phyloP scores from a whole-genome alignment of 2,113 vertebrate species.

The Pagrus major region DNA sequence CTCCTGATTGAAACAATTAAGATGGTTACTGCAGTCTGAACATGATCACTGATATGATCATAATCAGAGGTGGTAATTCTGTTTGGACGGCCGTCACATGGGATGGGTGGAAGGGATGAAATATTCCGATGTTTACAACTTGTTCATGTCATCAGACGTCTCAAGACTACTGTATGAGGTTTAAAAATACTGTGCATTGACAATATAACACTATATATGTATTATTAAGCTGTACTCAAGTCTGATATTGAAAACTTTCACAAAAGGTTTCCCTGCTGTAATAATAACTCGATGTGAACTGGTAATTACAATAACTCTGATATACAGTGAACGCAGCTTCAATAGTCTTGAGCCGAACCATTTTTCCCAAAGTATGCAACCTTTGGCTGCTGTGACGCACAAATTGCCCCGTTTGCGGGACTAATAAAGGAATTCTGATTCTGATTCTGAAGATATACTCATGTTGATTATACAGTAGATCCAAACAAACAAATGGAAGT shows the following conservation, averaged over 20 bases:
- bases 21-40: background rate
- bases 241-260: background rate
- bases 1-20: slow-evolving; percentile 70
- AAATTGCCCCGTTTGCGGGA: too few species aligned
- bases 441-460: too few species aligned
- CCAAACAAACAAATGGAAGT: background rate
- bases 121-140: background rate
- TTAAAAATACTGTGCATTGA: background rate
- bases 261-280: background rate
- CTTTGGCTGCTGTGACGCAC: too few species aligned
- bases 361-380: background rate
- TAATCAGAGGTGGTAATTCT: background rate
- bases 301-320: background rate
- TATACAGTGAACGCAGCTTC: background rate
- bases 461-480: background rate
- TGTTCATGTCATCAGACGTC: background rate
- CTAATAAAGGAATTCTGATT: too few species aligned
- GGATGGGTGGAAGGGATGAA: background rate
- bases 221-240: background rate
- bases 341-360: background rate
- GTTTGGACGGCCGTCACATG: background rate
- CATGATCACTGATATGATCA: background rate
- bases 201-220: background rate
- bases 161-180: background rate
- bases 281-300: background rate